A percentile compares a stretch with the other conserved stretches of the same genome.
Conservation (phyloP, 2,113 vertebrate species). For the Struthidea cinerea region DNA sequence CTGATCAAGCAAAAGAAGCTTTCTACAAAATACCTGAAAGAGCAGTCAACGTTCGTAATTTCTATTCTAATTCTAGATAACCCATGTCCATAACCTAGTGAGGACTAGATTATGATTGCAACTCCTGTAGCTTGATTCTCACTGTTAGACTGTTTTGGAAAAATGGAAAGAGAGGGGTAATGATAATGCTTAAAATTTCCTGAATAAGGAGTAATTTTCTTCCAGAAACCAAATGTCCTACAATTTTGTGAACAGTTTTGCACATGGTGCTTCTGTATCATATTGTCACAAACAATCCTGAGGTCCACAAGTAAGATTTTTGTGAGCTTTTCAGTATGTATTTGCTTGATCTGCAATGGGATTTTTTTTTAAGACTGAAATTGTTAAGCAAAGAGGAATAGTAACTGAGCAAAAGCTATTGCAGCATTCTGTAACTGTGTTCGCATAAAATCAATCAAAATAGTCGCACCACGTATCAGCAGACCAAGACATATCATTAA, state of each 20-base stretch:
- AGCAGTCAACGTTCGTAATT: neutral
- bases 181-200: neutral
- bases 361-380: neutral
- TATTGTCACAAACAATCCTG: neutral
- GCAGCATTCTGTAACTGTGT: neutral
- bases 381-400: neutral
- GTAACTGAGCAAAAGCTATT: neutral
- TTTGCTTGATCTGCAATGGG: neutral
- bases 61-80: neutral
- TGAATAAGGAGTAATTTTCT: neutral
- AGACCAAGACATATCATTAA: neutral
- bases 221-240: neutral
- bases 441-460: neutral
- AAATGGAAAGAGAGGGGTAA: neutral
- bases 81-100: neutral
- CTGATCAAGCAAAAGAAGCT: neutral
- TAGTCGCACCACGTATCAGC: neutral
- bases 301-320: neutral
- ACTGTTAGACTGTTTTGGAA: neutral
- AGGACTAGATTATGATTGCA: neutral
- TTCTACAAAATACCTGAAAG: neutral
- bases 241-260: neutral
- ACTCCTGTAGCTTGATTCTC: neutral
- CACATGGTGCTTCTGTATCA: neutral
- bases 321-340: neutral